Evolutionary conservation across 2,888 invertebrate genomes (phyloP), one percentile per base, ranked within the genome.

Genomic region (Drosophila tanythrix): DNA sequence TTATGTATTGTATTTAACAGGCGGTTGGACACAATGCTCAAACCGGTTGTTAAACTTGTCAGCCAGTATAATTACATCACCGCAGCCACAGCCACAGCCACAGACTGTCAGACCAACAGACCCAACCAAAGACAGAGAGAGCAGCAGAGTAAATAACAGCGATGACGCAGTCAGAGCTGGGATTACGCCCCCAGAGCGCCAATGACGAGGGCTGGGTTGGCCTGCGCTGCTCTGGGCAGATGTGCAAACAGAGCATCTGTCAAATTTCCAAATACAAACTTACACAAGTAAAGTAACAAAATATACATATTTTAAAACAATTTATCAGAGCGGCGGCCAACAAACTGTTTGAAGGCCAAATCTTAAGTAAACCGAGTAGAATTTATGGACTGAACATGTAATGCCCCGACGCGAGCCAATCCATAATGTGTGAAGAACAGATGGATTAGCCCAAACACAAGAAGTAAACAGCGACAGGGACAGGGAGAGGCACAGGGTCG

Each of bases 11-110:
- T 68, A 63, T 59, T 63, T 60, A 66, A 57, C 71, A 67, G 76
- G 52, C 75, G 68, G 76, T 69, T 76, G 65, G 62, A 65, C 56
- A 65, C 56, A 70, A 62, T 53, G 43, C 68, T 58, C 63, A 76
- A 90, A 87, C 87, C 87, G 87, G 87, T 87, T 90, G 79, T 76
- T 79, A 65, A 74, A 70, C 65, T 70, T 77, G 80, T 60, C 75
- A 80, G 82, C 72, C 72, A 58, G 72, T 78, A 43, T 31, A 86
- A 87, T 90, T 90, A 88, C 87, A 87, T 90, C 87, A 87, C 80
- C 86, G 52, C 56, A 13, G n/a, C 33, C 18, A 35, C 36, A 38
- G 48, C 66, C 15, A 18, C 21, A n/a, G n/a, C n/a, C n/a, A n/a
- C n/a, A 35, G 35, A 36, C 33, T 56, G 68, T 1, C 21, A 3